Percentiles rank a stretch among this genome's conserved stretches.
Conservation (phyloP, 2,888 invertebrate species). For the Parasteatoda lunata region DNA sequence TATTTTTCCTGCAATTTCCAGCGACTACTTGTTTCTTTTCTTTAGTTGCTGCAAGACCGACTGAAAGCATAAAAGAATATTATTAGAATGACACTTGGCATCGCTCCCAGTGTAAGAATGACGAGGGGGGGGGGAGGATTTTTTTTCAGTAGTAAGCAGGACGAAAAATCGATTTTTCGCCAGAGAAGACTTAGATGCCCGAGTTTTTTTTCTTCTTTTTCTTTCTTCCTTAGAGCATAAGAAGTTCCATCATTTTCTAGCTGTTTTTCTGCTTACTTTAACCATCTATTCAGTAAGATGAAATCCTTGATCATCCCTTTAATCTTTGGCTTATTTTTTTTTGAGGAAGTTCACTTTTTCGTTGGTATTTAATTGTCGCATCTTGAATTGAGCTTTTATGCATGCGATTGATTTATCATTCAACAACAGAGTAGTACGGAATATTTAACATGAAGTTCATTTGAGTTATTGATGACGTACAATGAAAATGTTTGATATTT, state of each 20-base stretch:
- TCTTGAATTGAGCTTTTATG: too few relatives aligned
- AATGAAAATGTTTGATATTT: too few relatives aligned
- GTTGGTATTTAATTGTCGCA: too few relatives aligned
- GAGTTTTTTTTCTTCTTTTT: conserved; percentile 27
- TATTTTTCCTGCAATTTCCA: too few relatives aligned
- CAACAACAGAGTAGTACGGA: too few relatives aligned
- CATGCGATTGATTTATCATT: too few relatives aligned
- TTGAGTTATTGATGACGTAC: too few relatives aligned
- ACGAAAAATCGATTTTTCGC: conserved; percentile 50
- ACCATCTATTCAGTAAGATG: conserved; percentile 28
- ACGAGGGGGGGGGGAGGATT: background rate
- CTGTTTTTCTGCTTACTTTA: conserved; percentile 52
- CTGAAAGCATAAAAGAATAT: conserved; percentile 38
- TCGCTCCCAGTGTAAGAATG: conserved; percentile 38
- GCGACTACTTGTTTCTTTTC: background rate
- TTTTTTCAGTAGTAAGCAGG: background rate
- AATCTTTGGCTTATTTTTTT: too few relatives aligned
- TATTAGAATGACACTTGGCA: conserved; percentile 66
- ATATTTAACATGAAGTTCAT: too few relatives aligned
- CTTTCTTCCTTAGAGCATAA: background rate
- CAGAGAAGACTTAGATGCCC: conserved; percentile 41
- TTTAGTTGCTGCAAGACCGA: conserved; percentile 15
- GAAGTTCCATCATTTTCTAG: conserved; percentile 43
- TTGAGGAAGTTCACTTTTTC: too few relatives aligned
- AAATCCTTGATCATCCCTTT: conserved; percentile 10